Evolutionary conservation across 2,113 vertebrate species (phyloP), one percentile per base, ranked within the genome.

Genomic region (Bombycilla garrulus): DNA sequence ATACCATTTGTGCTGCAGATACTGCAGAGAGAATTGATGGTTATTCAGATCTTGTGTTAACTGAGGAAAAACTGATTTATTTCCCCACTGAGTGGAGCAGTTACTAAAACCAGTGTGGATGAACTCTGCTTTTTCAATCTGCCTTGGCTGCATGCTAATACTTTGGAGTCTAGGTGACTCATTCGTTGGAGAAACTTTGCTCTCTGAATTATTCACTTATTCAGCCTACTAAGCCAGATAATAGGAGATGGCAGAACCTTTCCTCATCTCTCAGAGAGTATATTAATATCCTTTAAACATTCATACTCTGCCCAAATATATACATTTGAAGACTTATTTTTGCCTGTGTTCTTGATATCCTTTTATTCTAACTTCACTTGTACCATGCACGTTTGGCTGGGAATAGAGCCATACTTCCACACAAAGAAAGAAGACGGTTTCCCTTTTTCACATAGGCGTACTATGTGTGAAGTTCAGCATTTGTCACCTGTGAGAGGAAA

Each of bases 151-250:
- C 88, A 87, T 93, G 61, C 64, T 96, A 81, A 95, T 94, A 67
- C 19, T 95, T 95, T 57, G 58, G 81, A 95, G 92, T 95, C 84
- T 90, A 93, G 86, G 92, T 95, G 92, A 96, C 86, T 87, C 93
- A 90, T 71, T 96, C 36, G 79, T 38, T 88, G 94, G 79, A 93
- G 91, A 97, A 95, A 95, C 91, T 92, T 96, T 95, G 69, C 78
- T 87, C 89, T 86, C 54, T 97, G 90, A 95, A 96, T 97, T 97
- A 97, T 97, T 96, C 94, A 96, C 96, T 91, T 96, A 84, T 54
- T 94, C 95, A 95, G 84, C 69, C 83, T 96, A 92, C 88, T 97
- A 97, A 95, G 69, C 86, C 88, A 95, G 92, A 95, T 96, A 97
- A 97, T 90, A 94, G 69, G 94, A 95, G 80, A 58, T 87, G 92